phyloP scores from a whole-genome alignment of 2,113 vertebrate genomes.

The Strix aluco region DNA sequence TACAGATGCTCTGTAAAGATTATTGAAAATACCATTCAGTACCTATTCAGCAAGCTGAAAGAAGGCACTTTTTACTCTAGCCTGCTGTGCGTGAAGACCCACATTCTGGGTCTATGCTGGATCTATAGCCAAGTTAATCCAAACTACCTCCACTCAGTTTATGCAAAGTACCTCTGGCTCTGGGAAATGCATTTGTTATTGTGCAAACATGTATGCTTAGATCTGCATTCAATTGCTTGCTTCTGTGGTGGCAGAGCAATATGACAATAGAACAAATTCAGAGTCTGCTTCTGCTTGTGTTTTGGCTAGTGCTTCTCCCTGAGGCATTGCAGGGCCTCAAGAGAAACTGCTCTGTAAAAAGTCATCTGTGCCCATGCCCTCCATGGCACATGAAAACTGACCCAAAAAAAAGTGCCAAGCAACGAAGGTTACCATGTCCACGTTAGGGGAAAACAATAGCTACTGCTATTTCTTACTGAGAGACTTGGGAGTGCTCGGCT shows the following conservation, averaged over 20 bases:
- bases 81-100: background rate
- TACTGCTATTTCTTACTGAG: background rate
- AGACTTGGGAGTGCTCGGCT: background rate
- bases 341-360: background rate
- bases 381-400: background rate
- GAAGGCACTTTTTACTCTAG: background rate
- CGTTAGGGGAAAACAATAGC: background rate
- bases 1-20: background rate
- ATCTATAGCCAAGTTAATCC: background rate
- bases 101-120: background rate
- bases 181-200: slow-evolving; percentile 7
- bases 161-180: slow-evolving; percentile 11
- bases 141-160: background rate
- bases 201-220: background rate
- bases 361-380: background rate
- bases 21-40: background rate
- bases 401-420: background rate
- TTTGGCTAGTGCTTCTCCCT: background rate
- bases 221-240: background rate
- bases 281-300: background rate
- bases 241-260: background rate
- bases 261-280: background rate
- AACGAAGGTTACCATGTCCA: background rate
- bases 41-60: background rate
- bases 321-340: background rate